Percentiles rank a stretch among this genome's conserved stretches.
Evolutionary conservation across 2,113 vertebrate genomes (phyloP).

Genomic region (Australoheros scitulus): DNA sequence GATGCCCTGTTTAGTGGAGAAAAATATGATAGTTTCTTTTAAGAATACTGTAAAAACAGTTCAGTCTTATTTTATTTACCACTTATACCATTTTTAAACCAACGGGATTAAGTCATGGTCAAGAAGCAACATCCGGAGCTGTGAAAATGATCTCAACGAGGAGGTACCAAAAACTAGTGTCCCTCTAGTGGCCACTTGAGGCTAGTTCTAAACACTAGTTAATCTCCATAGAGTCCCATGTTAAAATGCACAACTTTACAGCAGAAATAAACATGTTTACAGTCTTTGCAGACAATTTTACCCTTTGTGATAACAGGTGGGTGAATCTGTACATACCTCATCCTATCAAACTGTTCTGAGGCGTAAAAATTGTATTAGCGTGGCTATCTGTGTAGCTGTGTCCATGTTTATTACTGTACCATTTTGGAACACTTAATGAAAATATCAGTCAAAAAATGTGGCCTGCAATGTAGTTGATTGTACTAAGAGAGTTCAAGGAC

Average conservation of each 20-base stretch:
- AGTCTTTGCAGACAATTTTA: not conserved
- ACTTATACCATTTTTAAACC: not conserved
- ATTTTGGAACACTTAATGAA: no score
- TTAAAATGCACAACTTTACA: not conserved
- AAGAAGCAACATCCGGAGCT: not conserved
- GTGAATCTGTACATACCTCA: not conserved
- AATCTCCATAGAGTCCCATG: not conserved
- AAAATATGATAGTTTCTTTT: not conserved
- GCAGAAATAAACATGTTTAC: not conserved
- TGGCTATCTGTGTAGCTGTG: not conserved
- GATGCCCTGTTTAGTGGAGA: constrained; percentile 73
- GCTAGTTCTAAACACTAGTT: not conserved
- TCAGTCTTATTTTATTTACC: not conserved
- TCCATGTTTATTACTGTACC: no score
- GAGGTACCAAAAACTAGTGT: not conserved
- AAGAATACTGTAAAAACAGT: not conserved
- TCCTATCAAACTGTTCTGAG: not conserved
- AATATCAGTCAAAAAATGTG: not conserved
- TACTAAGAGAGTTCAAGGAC: not conserved
- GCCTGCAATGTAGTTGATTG: not conserved
- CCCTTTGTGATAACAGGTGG: not conserved
- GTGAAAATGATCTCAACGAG: not conserved
- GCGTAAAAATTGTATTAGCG: accelerated
- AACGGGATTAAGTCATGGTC: not conserved
- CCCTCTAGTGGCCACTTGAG: not conserved